A percentile compares a stretch with the other conserved stretches of the same genome.
Evolutionary conservation across 2,888 invertebrate species (phyloP).

Genomic region (Trichopoda pennipes): DNA sequence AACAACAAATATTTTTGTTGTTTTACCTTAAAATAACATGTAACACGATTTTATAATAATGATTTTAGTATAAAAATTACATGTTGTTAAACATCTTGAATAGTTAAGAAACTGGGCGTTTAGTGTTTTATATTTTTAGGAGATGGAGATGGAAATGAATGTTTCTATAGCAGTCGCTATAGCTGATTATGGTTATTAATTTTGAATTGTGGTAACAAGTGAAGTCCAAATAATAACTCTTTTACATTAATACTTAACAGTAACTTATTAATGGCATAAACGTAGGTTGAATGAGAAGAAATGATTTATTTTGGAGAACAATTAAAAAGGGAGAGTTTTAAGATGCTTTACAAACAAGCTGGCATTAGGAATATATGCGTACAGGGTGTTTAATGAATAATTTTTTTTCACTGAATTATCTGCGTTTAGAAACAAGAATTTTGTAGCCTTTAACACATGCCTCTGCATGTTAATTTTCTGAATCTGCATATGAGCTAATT

Average conservation of each 20-base stretch:
- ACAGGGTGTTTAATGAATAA: too few relatives aligned
- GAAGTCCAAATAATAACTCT: slow-evolving; percentile 49
- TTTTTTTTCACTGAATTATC: too few relatives aligned
- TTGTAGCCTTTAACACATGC: too few relatives aligned
- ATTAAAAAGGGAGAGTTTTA: too few relatives aligned
- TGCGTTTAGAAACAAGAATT: too few relatives aligned
- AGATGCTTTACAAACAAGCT: too few relatives aligned
- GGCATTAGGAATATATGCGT: too few relatives aligned
- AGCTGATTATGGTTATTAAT: slow-evolving; percentile 57
- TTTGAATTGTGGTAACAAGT: not conserved
- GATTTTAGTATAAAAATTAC: slow-evolving; percentile 59
- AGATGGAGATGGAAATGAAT: not conserved
- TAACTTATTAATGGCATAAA: slow-evolving; percentile 22
- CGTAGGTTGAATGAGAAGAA: slow-evolving; percentile 8
- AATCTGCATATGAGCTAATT: too few relatives aligned
- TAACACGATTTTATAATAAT: slow-evolving; percentile 25
- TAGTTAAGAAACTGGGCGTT: slow-evolving; percentile 23
- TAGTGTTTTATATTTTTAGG: slow-evolving; percentile 1
- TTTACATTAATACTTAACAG: slow-evolving; percentile 21
- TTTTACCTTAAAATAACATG: slow-evolving; percentile 37
- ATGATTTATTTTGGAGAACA: not conserved
- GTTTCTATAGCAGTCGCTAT: slow-evolving; percentile 42
- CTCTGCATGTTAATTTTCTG: too few relatives aligned
- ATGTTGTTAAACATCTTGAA: slow-evolving; percentile 55
- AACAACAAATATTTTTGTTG: not conserved